phyloP scores from a whole-genome alignment of 1,140 invertebrate species.

The Drosophila oshimai region DNA sequence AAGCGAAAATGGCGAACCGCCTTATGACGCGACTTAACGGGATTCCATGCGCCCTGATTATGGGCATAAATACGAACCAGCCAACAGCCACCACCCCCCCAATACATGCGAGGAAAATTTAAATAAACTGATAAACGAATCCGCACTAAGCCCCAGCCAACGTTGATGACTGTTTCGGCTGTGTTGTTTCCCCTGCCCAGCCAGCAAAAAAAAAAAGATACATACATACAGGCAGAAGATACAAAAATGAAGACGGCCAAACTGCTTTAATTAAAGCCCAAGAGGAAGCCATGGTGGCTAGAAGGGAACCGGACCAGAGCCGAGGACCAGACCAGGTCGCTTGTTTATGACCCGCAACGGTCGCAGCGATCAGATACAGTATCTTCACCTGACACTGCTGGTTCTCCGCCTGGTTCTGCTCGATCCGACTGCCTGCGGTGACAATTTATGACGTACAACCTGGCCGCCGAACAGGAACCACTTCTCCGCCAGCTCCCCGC shows the following conservation, averaged over 20 bases:
- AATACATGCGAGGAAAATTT: constrained; percentile 41
- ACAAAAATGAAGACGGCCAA: constrained; percentile 65
- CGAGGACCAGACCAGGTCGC: constrained; percentile 20
- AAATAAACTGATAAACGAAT: constrained; percentile 75
- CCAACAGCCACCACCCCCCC: neutral
- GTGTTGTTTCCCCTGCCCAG: neutral
- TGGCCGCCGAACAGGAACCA: constrained; percentile 22
- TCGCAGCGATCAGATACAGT: constrained; percentile 71
- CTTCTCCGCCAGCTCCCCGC: constrained; percentile 17
- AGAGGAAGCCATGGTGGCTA: constrained; percentile 30
- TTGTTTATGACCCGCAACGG: constrained; percentile 71
- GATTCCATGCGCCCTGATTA: constrained; percentile 73
- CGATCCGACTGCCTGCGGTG: constrained; percentile 28
- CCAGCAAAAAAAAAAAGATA: constrained; percentile 12
- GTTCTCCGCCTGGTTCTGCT: neutral
- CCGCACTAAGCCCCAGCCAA: constrained; percentile 55
- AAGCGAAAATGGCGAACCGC: constrained; percentile 73
- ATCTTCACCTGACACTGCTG: constrained; percentile 72
- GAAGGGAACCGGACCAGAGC: constrained; percentile 25
- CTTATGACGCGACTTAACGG: constrained; percentile 78
- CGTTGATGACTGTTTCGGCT: constrained; percentile 29
- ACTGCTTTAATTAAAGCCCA: constrained; percentile 71
- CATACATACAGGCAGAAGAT: constrained; percentile 30
- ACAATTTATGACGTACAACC: constrained; percentile 81
- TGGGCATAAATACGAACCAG: constrained; percentile 61